phyloP scores from a whole-genome alignment of 2,113 vertebrate genomes.

The Paralichthys olivaceus region DNA sequence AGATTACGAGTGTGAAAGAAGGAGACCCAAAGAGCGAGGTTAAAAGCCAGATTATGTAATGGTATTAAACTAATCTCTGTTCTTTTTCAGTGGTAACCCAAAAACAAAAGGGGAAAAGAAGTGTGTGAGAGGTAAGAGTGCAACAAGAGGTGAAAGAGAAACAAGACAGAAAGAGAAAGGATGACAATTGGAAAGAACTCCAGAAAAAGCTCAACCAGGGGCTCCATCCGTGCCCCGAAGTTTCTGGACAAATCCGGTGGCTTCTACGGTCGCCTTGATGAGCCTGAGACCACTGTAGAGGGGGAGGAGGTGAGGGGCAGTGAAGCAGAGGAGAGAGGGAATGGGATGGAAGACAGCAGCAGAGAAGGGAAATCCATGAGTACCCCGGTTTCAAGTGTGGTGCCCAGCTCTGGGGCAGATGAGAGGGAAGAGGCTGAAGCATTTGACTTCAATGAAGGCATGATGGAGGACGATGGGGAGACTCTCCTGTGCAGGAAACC shows the following conservation, averaged over 20 bases:
- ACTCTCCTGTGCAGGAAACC: constrained; percentile 73
- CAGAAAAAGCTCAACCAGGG: constrained; percentile 68
- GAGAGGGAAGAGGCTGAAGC: constrained; percentile 50
- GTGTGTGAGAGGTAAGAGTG: not conserved
- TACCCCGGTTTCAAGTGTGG: not conserved
- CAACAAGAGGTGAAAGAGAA: not conserved
- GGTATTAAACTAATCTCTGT: constrained; percentile 39
- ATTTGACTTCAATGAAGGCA: constrained; percentile 67
- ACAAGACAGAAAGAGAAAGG: constrained; percentile 25
- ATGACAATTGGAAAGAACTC: constrained; percentile 83
- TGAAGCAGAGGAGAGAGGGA: constrained; percentile 9
- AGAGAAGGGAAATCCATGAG: not conserved
- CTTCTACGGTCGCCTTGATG: constrained; percentile 82
- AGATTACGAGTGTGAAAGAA: not conserved
- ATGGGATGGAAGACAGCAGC: not conserved
- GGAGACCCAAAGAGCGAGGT: not conserved
- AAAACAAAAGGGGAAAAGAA: not conserved
- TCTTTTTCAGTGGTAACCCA: constrained; percentile 21
- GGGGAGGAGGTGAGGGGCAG: constrained; percentile 2
- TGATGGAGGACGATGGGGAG: constrained; percentile 78
- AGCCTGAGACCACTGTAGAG: constrained; percentile 50
- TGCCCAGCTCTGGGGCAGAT: not conserved
- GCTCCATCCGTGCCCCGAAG: constrained; percentile 76
- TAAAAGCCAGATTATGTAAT: constrained; percentile 35
- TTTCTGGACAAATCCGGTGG: constrained; percentile 81